A percentile compares a stretch with the other conserved stretches of the same genome.
phyloP scores from a whole-genome alignment of 2,888 invertebrate genomes.

The Apamea epomidion region DNA sequence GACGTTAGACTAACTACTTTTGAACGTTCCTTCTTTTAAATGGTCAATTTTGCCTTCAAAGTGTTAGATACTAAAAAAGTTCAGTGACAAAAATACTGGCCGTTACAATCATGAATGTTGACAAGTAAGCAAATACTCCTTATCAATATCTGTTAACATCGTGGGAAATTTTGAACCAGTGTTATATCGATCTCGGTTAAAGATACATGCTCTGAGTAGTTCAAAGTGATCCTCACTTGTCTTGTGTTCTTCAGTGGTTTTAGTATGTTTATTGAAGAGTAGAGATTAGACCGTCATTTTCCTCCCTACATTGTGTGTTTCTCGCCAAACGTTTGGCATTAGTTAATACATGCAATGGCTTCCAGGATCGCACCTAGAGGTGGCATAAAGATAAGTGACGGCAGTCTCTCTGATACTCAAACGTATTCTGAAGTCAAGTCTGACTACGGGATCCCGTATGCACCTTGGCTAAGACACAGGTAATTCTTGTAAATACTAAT shows the following conservation, averaged over 20 bases:
- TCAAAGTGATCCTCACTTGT: slow-evolving; percentile 13
- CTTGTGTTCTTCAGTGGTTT: slow-evolving; percentile 1
- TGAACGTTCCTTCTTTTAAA: slow-evolving; percentile 30
- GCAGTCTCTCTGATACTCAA: slow-evolving; percentile 96
- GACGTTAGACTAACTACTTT: slow-evolving; percentile 46
- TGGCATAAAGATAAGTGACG: slow-evolving; percentile 92
- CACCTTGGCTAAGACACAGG: slow-evolving; percentile 97
- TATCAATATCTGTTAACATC: slow-evolving; percentile 66
- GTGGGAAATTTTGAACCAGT: slow-evolving; percentile 73
- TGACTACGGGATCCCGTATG: slow-evolving; percentile 95
- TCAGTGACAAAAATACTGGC: slow-evolving; percentile 10
- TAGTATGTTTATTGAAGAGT: not conserved
- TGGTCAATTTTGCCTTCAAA: not conserved
- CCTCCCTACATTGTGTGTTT: slow-evolving; percentile 3
- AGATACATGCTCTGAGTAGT: slow-evolving; percentile 10
- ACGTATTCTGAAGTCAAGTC: slow-evolving; percentile 93
- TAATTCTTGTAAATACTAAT: slow-evolving; percentile 74
- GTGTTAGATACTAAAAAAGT: not conserved
- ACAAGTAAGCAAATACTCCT: slow-evolving; percentile 69
- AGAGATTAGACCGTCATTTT: not conserved
- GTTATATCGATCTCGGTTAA: slow-evolving; percentile 12
- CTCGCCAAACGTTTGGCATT: slow-evolving; percentile 20
- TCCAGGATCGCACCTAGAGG: slow-evolving; percentile 87
- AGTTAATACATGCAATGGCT: slow-evolving; percentile 61
- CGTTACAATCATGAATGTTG: slow-evolving; percentile 57